Conservation (phyloP, 2,113 vertebrate species). For the Heptranchias perlo region DNA sequence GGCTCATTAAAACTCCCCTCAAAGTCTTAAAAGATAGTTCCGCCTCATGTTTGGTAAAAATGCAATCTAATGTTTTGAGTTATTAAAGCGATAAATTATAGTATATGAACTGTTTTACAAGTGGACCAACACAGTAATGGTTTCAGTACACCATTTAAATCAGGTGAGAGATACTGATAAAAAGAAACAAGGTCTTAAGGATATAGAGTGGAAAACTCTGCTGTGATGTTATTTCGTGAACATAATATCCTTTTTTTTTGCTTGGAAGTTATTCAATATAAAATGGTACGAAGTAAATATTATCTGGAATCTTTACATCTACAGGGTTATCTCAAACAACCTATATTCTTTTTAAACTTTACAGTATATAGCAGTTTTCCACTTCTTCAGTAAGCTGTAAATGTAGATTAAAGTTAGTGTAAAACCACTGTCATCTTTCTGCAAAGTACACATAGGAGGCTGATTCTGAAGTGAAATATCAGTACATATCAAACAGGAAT, state of each 20-base stretch:
- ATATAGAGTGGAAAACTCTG: neutral
- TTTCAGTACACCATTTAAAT: neutral
- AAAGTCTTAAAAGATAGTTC: neutral
- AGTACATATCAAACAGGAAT: neutral
- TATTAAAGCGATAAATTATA: no score
- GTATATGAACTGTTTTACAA: neutral
- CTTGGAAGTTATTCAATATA: neutral
- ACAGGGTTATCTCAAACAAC: neutral
- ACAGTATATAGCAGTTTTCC: neutral
- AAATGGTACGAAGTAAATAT: neutral
- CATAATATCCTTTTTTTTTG: neutral
- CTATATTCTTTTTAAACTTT: neutral
- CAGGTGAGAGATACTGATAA: neutral
- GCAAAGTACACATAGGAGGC: neutral
- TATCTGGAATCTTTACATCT: neutral
- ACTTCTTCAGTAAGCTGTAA: neutral
- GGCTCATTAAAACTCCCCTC: neutral
- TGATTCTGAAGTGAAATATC: neutral
- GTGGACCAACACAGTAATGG: no score
- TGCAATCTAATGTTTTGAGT: neutral
- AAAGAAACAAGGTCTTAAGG: neutral
- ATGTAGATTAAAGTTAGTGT: neutral
- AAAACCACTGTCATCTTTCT: neutral
- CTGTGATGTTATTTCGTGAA: neutral
- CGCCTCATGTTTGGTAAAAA: neutral